A percentile compares a stretch with the other conserved stretches of the same genome.
Conservation (phyloP, 2,113 vertebrate species). For the Callaeas wilsoni region DNA sequence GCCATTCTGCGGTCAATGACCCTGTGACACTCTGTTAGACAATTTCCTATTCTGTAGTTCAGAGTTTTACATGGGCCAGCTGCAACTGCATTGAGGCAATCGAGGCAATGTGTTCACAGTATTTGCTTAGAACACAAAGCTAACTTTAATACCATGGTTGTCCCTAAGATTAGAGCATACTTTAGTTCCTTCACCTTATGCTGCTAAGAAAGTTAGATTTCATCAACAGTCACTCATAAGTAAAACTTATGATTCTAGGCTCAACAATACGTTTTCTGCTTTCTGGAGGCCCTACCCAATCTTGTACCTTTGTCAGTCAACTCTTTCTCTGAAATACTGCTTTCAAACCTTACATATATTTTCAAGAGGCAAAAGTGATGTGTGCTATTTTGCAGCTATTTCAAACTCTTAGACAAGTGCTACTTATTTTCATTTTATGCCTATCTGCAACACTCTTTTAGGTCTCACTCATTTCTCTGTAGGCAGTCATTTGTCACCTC, state of each 20-base stretch:
- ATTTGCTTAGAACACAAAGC: not conserved
- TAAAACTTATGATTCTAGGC: not conserved
- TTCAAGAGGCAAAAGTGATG: not conserved
- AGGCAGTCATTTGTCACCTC: constrained; percentile 34
- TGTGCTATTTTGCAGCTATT: constrained; percentile 39
- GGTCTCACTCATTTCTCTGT: constrained; percentile 6
- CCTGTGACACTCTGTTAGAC: not conserved
- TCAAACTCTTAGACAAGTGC: constrained; percentile 21
- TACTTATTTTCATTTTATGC: constrained; percentile 48
- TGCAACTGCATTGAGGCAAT: not conserved
- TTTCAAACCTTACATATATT: not conserved
- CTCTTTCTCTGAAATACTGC: not conserved
- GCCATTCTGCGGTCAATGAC: not conserved
- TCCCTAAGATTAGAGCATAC: not conserved
- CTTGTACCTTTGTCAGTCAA: not conserved
- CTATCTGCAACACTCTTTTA: constrained; percentile 13
- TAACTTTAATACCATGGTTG: not conserved
- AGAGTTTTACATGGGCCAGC: rapidly evolving
- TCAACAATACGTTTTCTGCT: not conserved
- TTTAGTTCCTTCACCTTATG: not conserved
- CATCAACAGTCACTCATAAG: not conserved
- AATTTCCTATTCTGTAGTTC: not conserved
- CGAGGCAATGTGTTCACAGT: not conserved
- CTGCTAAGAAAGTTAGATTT: not conserved
- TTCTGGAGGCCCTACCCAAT: not conserved